phyloP scores from a whole-genome alignment of 1,140 invertebrate genomes.

The Neodiprion lecontei region DNA sequence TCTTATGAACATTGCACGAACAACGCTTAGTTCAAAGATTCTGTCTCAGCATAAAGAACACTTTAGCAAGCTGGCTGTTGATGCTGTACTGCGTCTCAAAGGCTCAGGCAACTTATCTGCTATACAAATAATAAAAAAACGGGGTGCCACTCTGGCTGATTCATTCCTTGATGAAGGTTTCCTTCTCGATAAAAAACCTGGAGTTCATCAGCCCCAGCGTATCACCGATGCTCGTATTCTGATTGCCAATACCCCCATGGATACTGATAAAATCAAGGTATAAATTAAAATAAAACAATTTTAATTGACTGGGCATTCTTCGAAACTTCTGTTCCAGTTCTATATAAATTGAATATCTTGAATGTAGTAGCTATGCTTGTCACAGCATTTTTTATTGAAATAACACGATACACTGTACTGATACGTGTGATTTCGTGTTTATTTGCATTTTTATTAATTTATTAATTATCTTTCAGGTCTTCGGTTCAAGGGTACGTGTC shows the following conservation, averaged over 20 bases:
- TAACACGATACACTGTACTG: too few species aligned
- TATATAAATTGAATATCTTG: too few species aligned
- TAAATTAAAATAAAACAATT: slow-evolving; percentile 24
- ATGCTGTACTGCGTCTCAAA: slow-evolving; percentile 94
- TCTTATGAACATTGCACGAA: slow-evolving; percentile 95
- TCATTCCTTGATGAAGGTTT: slow-evolving; percentile 99
- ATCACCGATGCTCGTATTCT: slow-evolving; percentile 84
- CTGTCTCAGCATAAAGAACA: slow-evolving; percentile 97
- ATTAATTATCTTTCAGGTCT: slow-evolving; percentile 65
- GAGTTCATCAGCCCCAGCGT: slow-evolving; percentile 87
- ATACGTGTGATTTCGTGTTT: too few species aligned
- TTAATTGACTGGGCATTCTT: slow-evolving; percentile 3
- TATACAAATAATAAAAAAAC: slow-evolving; percentile 98
- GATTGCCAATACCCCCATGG: slow-evolving; percentile 99
- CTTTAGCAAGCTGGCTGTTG: slow-evolving; percentile 94
- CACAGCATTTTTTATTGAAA: too few species aligned
- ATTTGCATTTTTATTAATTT: slow-evolving; percentile 21
- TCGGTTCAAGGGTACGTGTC: slow-evolving; percentile 96
- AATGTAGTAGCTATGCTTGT: too few species aligned
- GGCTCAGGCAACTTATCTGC: slow-evolving; percentile 94
- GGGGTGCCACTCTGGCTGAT: slow-evolving; percentile 89
- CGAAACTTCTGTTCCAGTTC: too few species aligned
- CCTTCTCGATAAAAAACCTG: slow-evolving; percentile 95
- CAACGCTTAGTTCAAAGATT: slow-evolving; percentile 98
- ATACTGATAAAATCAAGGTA: slow-evolving; percentile 98